Conservation (phyloP, 2,888 invertebrate species). For the Cartodere bifasciata region DNA sequence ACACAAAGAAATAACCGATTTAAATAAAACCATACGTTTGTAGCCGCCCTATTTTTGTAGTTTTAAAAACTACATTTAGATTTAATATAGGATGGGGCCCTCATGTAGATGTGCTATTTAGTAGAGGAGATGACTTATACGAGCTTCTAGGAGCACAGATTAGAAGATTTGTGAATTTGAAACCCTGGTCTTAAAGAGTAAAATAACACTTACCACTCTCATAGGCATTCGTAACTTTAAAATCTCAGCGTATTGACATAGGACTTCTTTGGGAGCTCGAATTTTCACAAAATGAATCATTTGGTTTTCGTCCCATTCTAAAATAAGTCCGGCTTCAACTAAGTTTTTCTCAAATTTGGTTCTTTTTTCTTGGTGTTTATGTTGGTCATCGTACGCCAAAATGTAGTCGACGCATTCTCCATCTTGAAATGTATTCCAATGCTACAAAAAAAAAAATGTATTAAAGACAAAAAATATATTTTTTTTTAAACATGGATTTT, state of each 20-base stretch:
- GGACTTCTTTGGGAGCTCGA: slow-evolving; percentile 57
- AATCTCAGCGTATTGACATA: slow-evolving; percentile 61
- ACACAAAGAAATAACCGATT: no score
- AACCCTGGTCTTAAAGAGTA: no score
- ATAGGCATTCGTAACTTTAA: slow-evolving; percentile 67
- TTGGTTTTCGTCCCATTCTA: slow-evolving; percentile 49
- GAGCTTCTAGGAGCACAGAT: no score
- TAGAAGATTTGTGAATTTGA: no score
- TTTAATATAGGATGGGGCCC: no score
- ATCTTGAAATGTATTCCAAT: slow-evolving; percentile 41
- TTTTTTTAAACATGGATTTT: not conserved
- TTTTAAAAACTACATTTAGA: no score
- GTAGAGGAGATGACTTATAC: no score
- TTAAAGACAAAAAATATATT: not conserved
- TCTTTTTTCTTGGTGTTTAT: slow-evolving; percentile 34
- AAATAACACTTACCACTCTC: slow-evolving; percentile 45
- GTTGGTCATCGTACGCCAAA: slow-evolving; percentile 40
- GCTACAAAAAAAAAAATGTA: slow-evolving; percentile 28
- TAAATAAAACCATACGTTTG: no score
- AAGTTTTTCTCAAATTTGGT: slow-evolving; percentile 49
- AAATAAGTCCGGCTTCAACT: slow-evolving; percentile 43
- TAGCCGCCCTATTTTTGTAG: no score
- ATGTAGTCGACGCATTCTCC: slow-evolving; percentile 47
- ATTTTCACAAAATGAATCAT: slow-evolving; percentile 58
- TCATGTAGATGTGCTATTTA: no score